Percentiles rank a stretch among this genome's conserved stretches.
Evolutionary conservation across 2,797 vertebrate species (phyloP).

Genomic region (Prionace glauca): DNA sequence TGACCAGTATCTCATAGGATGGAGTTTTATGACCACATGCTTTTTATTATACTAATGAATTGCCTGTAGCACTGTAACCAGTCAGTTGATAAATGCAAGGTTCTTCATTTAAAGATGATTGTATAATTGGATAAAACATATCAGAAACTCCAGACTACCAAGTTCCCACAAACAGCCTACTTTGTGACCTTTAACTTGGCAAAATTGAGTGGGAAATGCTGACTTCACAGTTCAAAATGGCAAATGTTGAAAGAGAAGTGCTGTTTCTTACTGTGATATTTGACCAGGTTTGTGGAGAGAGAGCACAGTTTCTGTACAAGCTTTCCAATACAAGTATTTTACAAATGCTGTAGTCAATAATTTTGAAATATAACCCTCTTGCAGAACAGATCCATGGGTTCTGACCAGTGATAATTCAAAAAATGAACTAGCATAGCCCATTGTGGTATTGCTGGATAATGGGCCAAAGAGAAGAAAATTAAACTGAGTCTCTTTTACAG

Average conservation of each 20-base stretch:
- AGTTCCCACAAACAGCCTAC: neutral
- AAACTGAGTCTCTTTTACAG: neutral
- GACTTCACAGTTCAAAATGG: neutral
- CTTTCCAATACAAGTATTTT: neutral
- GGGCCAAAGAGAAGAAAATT: neutral
- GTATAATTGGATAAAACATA: neutral
- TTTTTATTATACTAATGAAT: neutral
- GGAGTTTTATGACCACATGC: neutral
- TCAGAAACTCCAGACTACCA: neutral
- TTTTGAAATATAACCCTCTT: neutral
- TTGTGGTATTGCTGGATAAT: neutral
- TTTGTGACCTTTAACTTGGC: neutral
- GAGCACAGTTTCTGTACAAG: neutral
- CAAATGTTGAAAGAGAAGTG: neutral
- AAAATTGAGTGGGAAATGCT: neutral
- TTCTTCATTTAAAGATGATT: neutral
- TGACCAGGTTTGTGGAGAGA: neutral
- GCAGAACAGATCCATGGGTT: neutral
- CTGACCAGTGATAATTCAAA: neutral
- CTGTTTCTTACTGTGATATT: neutral
- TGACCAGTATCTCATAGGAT: neutral
- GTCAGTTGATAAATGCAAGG: neutral
- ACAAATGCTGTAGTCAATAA: neutral
- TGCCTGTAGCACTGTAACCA: neutral
- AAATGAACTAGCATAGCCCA: neutral